Evolutionary conservation across 2,113 vertebrate genomes (phyloP), one percentile per base, ranked within the genome.

Genomic region (Rhinoderma darwinii): DNA sequence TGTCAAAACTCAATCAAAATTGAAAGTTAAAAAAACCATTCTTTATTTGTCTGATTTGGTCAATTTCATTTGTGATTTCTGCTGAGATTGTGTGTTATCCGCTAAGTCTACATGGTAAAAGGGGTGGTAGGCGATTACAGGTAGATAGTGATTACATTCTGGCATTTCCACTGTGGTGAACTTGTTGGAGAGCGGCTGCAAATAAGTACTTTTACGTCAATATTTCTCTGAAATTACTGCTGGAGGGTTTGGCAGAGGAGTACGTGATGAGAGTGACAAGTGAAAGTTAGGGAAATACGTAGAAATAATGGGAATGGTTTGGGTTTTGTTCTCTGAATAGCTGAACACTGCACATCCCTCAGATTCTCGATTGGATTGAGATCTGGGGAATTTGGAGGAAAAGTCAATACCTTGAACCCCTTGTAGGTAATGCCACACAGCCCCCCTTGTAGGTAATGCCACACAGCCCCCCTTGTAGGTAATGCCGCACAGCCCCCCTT

Each of bases 191-290:
- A 66, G 27, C 32, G 41, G 20, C 81, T 83, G 63, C 27, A 72
- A 84, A 84, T 56, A 54, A 73, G 20, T 43, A 39, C 76, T 73
- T 84, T 75, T 84, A 75, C 83, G 63, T 84, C 72, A 59, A 76
- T 84, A 84, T 84, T 84, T 75, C 83, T 61, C 83, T 84, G 68
- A 76, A 84, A 76, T 76, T 84, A 63, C 72, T 63, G 83, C 83
- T n/a, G 72, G 72, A 43, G 72, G 70, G 15, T 84, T 63, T 61
- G 72, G 51, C 72, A 76, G 83, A 59, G 72, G 56, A 59, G 37
- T 22, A 76, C 54, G 83, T 76, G 83, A 76, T 15, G 41, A 61
- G 83, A 35, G 56, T 61, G 73, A 63, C 32, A 84, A 63, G 27
- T 63, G 47, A 63, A 47, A 76, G 50, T 39, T 35, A 54, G 11